phyloP scores from a whole-genome alignment of 64 coral and sea anemone genomes.

The Orbicella faveolata region DNA sequence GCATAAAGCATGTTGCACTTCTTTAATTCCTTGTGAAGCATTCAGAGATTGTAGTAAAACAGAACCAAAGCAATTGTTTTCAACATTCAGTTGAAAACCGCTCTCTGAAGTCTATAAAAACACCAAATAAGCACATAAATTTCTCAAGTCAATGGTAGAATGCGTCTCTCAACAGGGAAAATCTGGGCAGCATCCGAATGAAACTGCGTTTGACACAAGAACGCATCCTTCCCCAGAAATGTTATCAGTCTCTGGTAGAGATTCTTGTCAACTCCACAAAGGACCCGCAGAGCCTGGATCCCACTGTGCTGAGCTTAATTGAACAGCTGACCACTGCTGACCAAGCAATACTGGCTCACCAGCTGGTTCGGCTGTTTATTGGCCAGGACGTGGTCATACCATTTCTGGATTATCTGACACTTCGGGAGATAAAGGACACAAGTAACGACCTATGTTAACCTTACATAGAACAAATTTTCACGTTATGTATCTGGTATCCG shows the following conservation, averaged over 20 bases:
- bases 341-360: slow-evolving; percentile 66
- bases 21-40: too few relatives aligned
- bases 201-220: slow-evolving; percentile 86
- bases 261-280: slow-evolving; percentile 65
- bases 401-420: slow-evolving; percentile 76
- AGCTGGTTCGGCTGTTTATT: slow-evolving; percentile 87
- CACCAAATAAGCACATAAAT: not conserved
- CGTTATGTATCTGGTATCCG: too few relatives aligned
- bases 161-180: slow-evolving; percentile 51
- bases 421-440: slow-evolving; percentile 69
- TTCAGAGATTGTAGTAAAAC: too few relatives aligned
- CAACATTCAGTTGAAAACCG: not conserved
- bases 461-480: too few relatives aligned
- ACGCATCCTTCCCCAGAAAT: slow-evolving; percentile 68
- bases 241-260: slow-evolving; percentile 71
- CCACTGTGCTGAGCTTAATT: slow-evolving; percentile 61
- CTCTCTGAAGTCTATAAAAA: not conserved
- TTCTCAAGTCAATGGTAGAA: not conserved
- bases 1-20: too few relatives aligned
- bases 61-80: too few relatives aligned
- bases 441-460: slow-evolving; percentile 22
- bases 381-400: slow-evolving; percentile 55
- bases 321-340: slow-evolving; percentile 72
- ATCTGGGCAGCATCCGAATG: slow-evolving; percentile 90
- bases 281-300: slow-evolving; percentile 5